A percentile compares a stretch with the other conserved stretches of the same genome.
Conservation (phyloP, 2,113 vertebrate genomes). For the Sialia sialis region DNA sequence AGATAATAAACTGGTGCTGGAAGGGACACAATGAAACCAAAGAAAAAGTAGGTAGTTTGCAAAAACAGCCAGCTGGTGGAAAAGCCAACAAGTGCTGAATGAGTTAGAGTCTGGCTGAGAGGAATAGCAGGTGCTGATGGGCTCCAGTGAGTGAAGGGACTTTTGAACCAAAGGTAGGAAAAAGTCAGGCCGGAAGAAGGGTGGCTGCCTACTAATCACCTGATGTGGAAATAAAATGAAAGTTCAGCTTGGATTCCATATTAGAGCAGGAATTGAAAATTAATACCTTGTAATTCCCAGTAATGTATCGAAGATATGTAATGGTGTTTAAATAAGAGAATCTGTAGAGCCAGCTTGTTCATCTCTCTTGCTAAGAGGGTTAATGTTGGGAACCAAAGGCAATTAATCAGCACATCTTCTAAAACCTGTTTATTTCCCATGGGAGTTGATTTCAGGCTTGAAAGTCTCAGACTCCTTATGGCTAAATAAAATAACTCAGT, state of each 20-base stretch:
- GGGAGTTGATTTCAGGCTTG: background rate
- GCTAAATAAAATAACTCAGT: background rate
- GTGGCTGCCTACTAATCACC: background rate
- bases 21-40: background rate
- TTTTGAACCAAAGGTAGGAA: background rate
- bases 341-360: background rate
- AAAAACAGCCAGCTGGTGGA: background rate
- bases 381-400: background rate
- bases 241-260: background rate
- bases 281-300: background rate
- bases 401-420: background rate
- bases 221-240: background rate
- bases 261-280: background rate
- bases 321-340: background rate
- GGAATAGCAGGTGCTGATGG: background rate
- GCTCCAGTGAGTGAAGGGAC: background rate
- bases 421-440: constrained; percentile 7
- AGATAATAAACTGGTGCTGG: background rate
- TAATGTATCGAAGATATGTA: background rate
- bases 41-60: background rate
- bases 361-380: background rate
- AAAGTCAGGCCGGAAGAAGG: background rate
- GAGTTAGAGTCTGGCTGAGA: background rate
- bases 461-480: background rate
- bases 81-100: background rate